Base-by-base conservation (phyloP, 37 sponge, comb jelly and placozoan genomes). In the Eunapius fragilis region DNA sequence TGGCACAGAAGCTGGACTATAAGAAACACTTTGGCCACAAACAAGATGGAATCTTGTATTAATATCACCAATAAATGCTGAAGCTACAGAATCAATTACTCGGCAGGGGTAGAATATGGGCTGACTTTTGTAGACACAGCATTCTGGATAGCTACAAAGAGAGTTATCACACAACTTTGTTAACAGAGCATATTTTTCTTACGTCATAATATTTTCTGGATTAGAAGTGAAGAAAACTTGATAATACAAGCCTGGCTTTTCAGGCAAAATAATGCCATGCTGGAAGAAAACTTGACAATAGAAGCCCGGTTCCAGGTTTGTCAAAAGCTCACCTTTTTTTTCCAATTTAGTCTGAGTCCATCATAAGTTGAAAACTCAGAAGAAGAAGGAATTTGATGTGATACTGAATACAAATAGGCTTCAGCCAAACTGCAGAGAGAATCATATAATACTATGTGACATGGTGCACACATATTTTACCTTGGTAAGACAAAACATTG, bases 211-310 rank as follows among this genome's bases (percentile, higher is more conserved):
- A 17, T 67, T 75, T 70, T 69, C 70, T 36, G 94, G 86, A 24
- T 87, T 90, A 9, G 32, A 49, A 27, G 75, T 84, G 81, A 94
- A 94, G 77, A 83, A 94, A 17, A 94, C 71, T 38, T 90, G 85
- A 58, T 81, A 94, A 75, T 84, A 88, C 48, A 88, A 45, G 37
- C 41, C 45, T 69, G 91, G 89, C 26, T 58, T 82, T 23, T 91
- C 95, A 30, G 95, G 95, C 10, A 94, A 31, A 28, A 94, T 85
- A 23, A 91, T 85, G 11, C 95, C 95, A 88, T 94, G 86, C 95
- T 94, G 72, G 9, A 34, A 33, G 19, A 73, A 34, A 37, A 25
- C 14, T n/a, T n/a, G n/a, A n/a, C n/a, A n/a, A n/a, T n/a, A n/a
- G 38, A 80, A 49, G 14, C 3, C 17, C 10, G 13, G 69, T 12